These are phyloP conservation scores for Anisognathus igniventris DNA, from an alignment of 2,797 vertebrate species.

Conservation along the genomic window DNA sequence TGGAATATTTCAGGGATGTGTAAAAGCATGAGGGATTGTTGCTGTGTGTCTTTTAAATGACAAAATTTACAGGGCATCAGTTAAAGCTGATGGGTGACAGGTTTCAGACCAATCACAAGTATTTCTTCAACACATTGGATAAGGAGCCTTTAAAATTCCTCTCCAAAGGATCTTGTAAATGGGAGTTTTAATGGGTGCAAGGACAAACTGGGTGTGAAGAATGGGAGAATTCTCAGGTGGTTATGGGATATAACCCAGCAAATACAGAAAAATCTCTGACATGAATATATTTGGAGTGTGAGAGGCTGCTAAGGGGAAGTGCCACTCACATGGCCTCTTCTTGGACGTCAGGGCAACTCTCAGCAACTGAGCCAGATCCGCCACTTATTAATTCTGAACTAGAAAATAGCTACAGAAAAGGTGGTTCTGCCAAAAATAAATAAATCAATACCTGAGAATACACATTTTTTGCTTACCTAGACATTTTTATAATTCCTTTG, in stretches of 20 bases:
- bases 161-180: neutral
- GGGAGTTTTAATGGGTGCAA: fast-evolving
- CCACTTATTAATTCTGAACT: neutral
- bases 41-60: neutral
- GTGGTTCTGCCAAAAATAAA: neutral
- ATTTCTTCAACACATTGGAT: neutral
- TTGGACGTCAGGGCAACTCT: neutral
- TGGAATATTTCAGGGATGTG: neutral
- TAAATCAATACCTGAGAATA: neutral
- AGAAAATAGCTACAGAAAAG: neutral
- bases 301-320: neutral
- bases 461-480: neutral
- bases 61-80: neutral
- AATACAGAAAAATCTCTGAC: neutral
- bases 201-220: neutral
- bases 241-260: neutral
- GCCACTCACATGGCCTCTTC: neutral
- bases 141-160: neutral
- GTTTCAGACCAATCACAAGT: neutral
- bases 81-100: neutral
- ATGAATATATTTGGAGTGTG: neutral
- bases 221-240: neutral
- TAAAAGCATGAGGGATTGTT: neutral
- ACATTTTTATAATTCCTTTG: neutral
- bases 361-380: fast-evolving